These are phyloP conservation scores for Lytechinus variegatus DNA, from an alignment of 35 echinoderm and acorn worm genomes.

Conservation along the genomic window DNA sequence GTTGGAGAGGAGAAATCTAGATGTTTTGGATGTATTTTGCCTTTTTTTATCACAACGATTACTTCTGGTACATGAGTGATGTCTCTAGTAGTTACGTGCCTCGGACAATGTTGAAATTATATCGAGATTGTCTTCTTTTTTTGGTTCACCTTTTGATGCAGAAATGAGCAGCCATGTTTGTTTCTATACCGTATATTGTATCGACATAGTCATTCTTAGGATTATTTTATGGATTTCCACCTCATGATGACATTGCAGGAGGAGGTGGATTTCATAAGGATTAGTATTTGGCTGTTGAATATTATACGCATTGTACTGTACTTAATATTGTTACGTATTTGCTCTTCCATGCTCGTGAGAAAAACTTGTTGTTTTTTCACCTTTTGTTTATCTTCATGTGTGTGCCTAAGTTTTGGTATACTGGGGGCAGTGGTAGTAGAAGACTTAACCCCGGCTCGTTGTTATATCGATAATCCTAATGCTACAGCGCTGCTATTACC, in stretches of 20 bases:
- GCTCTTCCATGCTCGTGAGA: constrained; percentile 48
- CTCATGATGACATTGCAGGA: not conserved
- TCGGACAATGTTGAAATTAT: not conserved
- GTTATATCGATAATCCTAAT: not conserved
- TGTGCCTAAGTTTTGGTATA: constrained; percentile 35
- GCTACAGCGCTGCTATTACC: not conserved
- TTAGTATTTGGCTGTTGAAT: constrained; percentile 28
- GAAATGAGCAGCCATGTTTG: constrained; percentile 8
- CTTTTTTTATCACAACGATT: constrained; percentile 13
- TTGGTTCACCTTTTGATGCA: not conserved
- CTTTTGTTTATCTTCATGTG: constrained; percentile 44
- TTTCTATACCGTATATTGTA: constrained; percentile 16
- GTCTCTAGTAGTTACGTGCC: not conserved
- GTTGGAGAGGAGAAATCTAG: not conserved
- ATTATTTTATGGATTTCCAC: constrained; percentile 17
- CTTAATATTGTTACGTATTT: constrained; percentile 52
- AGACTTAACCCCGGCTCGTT: not conserved
- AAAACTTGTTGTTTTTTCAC: constrained; percentile 46
- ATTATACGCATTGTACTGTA: constrained; percentile 41
- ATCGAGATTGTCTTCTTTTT: not conserved
- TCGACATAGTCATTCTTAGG: constrained; percentile 36
- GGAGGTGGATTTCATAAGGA: not conserved
- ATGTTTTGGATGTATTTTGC: constrained; percentile 19
- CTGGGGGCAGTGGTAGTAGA: not conserved
- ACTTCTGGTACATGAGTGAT: constrained; percentile 15